Percentiles rank a stretch among this genome's conserved stretches.
phyloP scores from a whole-genome alignment of 2,888 invertebrate species.

The Sesia apiformis region DNA sequence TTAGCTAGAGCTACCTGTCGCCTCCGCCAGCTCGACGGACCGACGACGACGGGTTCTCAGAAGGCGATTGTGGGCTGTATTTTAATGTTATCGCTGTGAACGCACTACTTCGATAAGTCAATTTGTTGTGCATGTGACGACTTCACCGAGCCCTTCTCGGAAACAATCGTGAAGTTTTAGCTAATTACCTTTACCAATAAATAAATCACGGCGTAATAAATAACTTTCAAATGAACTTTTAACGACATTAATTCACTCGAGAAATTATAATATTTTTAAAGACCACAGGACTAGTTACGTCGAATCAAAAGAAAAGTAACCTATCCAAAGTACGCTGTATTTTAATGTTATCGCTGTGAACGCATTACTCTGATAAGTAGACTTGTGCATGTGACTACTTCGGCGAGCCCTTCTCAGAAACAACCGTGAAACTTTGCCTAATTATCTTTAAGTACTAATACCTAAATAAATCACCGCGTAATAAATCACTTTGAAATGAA shows the following conservation, averaged over 20 bases:
- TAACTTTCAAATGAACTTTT: too few relatives aligned
- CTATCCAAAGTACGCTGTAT: constrained; percentile 39
- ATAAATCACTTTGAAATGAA: too few relatives aligned
- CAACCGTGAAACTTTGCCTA: constrained; percentile 36
- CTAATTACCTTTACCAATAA: constrained; percentile 23
- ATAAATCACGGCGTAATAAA: neutral
- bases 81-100: constrained; percentile 68
- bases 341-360: constrained; percentile 68
- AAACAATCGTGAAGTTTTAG: constrained; percentile 38
- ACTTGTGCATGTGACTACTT: constrained; percentile 49
- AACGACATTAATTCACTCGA: too few relatives aligned
- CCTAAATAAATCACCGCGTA: neutral
- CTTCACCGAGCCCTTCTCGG: constrained; percentile 37
- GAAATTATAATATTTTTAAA: too few relatives aligned
- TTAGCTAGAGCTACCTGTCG: constrained; percentile 65
- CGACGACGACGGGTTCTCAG: constrained; percentile 51
- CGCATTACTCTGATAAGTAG: constrained; percentile 54
- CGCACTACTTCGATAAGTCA: constrained; percentile 54
- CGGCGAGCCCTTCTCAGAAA: constrained; percentile 42
- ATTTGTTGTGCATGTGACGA: constrained; percentile 53
- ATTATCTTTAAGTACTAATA: constrained; percentile 16
- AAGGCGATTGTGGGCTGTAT: constrained; percentile 64
- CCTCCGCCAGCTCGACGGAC: constrained; percentile 28
- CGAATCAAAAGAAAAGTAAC: too few relatives aligned
- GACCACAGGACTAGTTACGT: too few relatives aligned